Conservation (phyloP, 1,140 invertebrate genomes). For the Philotrypesis tridentata region DNA sequence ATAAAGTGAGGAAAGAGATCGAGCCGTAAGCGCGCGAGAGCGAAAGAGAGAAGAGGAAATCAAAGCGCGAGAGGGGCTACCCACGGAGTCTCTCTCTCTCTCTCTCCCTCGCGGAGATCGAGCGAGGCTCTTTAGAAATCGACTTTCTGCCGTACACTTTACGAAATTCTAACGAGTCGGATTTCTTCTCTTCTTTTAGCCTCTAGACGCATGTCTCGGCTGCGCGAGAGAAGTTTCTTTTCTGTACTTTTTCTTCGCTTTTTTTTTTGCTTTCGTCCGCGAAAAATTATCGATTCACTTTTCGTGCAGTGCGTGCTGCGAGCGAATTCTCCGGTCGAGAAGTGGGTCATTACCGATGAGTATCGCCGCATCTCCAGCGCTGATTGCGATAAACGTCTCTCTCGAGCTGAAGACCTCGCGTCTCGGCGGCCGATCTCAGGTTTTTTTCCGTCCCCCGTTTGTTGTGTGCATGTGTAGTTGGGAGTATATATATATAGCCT, state of each 20-base stretch:
- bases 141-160: constrained; percentile 38
- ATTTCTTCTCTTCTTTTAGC: constrained; percentile 28
- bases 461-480: no score
- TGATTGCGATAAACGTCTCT: neutral
- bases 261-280: constrained; percentile 33
- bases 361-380: neutral
- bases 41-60: constrained; percentile 20
- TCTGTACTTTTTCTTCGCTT: neutral
- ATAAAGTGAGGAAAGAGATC: constrained; percentile 49
- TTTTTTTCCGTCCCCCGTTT: no score
- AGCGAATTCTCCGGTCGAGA: neutral
- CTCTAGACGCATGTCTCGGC: neutral
- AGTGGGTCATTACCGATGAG: neutral
- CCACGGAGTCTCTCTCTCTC: no score
- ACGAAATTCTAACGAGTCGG: constrained; percentile 41
- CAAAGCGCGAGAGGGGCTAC: no score
- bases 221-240: neutral
- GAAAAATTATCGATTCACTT: constrained; percentile 55
- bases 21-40: no score
- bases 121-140: constrained; percentile 41
- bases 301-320: neutral
- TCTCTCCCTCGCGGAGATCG: neutral
- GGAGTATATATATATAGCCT: no score
- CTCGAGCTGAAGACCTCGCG: no score
- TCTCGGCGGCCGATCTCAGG: no score